Base-by-base conservation (phyloP, 2,888 invertebrate species). In the Xanthorhoe spadicearia region DNA sequence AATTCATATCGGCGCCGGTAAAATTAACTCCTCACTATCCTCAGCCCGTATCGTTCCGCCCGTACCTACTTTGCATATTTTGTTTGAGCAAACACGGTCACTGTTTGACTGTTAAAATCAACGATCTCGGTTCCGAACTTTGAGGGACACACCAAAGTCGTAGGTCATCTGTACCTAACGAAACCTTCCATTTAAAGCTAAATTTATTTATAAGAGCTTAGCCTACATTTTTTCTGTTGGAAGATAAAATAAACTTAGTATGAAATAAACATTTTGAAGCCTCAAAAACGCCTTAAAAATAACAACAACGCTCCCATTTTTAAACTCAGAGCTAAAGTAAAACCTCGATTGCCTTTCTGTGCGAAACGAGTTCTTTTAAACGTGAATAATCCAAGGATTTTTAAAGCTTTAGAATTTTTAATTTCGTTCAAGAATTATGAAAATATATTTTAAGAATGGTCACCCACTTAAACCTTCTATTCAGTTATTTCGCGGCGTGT, bases 1-100 rank as follows among this genome's bases (percentile, higher is more conserved):
- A 43, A 57, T 60, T 43, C 13, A 28, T 18, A 17, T 15, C n/a
- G 7, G 35, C 35, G 38, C 32, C 43, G 32, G 32, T 56, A 55
- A 51, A 49, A 58, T 17, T 52, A 18, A 15, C 59, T 56, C 67
- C 57, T 57, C 68, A 64, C 71, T 66, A 66, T 61, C 49, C 50
- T 60, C 68, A 74, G 73, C 86, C 89, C 89, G 88, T 91, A 91
- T 90, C 91, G 85, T 78, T 78, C 76, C 75, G 78, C 88, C 89
- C 90, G 88, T 85, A 88, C 86, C 90, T 86, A 88, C 89, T 92
- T 92, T 91, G 87, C 91, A 92, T 92, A 92, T 89, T 92, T 90
- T 90, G 90, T 90, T 90, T 88, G 85, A 85, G 81, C 89, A 90
- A 90, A 91, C 90, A 89, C 82, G 75, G 83, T 82, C 83, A 83